Conservation (phyloP, 2,888 invertebrate species). For the Tenthredo livida region DNA sequence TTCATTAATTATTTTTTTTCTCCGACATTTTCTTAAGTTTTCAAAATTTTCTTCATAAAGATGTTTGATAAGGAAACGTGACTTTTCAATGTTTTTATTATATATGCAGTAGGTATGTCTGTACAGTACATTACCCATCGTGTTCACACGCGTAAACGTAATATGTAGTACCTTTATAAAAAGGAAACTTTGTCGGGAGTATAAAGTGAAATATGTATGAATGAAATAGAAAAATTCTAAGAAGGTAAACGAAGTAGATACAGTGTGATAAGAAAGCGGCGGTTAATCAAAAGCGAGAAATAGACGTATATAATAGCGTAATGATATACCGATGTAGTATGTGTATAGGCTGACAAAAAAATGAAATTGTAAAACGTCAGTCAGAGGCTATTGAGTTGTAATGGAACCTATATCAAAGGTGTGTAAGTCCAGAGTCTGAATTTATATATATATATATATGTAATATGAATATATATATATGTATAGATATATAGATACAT, state of each 20-base stretch:
- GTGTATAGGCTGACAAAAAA: not conserved
- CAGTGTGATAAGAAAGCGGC: not conserved
- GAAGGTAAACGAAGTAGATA: not conserved
- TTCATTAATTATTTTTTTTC: not conserved
- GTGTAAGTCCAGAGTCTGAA: constrained; percentile 31
- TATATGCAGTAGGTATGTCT: not conserved
- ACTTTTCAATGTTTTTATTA: not conserved
- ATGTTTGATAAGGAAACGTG: not conserved
- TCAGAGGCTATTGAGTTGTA: constrained; percentile 58
- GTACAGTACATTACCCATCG: not conserved
- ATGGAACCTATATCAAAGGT: constrained; percentile 51
- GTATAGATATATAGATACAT: not conserved
- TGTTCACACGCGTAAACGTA: not conserved
- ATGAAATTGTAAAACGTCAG: constrained; percentile 26
- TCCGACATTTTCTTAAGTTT: not conserved
- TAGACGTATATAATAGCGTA: not conserved
- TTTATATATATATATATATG: not conserved
- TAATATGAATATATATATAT: no score
- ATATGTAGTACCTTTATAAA: not conserved
- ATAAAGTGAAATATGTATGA: not conserved
- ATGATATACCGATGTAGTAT: not conserved
- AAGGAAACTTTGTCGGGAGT: not conserved
- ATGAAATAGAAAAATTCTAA: constrained; percentile 1
- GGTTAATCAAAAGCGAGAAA: not conserved
- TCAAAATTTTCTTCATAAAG: not conserved